Evolutionary conservation across 2,113 vertebrate genomes (phyloP), one percentile per base, ranked within the genome.

Genomic region (Macquaria australasica): DNA sequence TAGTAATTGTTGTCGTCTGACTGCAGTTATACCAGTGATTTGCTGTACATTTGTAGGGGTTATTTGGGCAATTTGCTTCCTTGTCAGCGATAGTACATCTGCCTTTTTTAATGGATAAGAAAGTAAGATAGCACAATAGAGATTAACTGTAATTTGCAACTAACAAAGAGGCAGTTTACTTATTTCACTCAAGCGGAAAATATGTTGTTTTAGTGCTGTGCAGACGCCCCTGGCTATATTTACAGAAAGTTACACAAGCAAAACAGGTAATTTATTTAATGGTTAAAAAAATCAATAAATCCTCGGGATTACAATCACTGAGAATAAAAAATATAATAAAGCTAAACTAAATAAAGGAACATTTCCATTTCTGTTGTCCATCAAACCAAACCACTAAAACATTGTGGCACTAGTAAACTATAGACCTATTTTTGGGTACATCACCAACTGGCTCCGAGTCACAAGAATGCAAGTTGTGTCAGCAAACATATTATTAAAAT

Each of bases 121-220:
- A 75, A 39, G 69, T 34, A 20, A 41, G 8, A 72, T 9, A 59
- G 43, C 66, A 34, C 39, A 60, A 62, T 6, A 69, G 25, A 55
- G 64, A 74, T 64, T 28, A 58, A 56, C 63, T 62, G 45, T 72
- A 45, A 70, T 74, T 73, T 69, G 67, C 73, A 31, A 66, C 12
- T 0, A n/a, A 25, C 34, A 23, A 43, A 53, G 8, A 43, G 28
- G 48, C 11, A 0, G 11, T 25, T 34, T 14, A 31, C 70, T 48
- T 37, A n/a, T 20, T 83, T 50, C n/a, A 25, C 11, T 51, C 20
- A n/a, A 51, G 58, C 6, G 4, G 58, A 45, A 81, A 39, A 81
- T 37, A 25, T 31, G 55, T 50, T 76, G n/a, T 73, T 48, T 16
- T 18, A 25, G 23, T 37, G 63, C 59, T 16, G 20, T 25, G 48